Base-by-base conservation (phyloP, 1,140 invertebrate genomes). In the Drosophila saltans region DNA sequence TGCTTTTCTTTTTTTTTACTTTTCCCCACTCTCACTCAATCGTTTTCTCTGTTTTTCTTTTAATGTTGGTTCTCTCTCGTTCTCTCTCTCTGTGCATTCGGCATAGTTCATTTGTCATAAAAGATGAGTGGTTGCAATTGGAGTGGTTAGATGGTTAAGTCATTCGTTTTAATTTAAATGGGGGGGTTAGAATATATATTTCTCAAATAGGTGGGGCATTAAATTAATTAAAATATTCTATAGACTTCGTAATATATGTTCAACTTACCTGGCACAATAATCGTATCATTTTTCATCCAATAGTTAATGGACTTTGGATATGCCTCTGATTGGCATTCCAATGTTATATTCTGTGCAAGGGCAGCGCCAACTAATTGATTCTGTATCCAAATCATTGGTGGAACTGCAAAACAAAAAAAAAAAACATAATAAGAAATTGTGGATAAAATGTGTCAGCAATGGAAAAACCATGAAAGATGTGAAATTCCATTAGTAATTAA, bases 221-320 rank as follows among this genome's bases (percentile, higher is more conserved):
- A 63, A 33, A 21, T 45, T 33, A 36, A 43, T 26, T 36, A 16
- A 26, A 41, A 41, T 21, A 33, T 21, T 58, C 2, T 36, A 4
- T 16, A 10, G 9, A 45, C 36, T 58, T 33, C n/a, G 8, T 68
- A 6, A 39, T 30, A 11, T 7, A 0, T 30, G 0, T 16, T 36
- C 1, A 9, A 94, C 94, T 94, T 94, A 97, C 96, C 95, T 93
- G 96, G 95, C 81, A 96, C 94, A 90, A 97, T 96, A 83, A 97
- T 96, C 89, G 96, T 95, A 66, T 96, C 95, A 80, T 96, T 95
- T 84, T 96, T 95, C 62, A 95, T 96, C 96, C 96, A 97, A 91
- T 97, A 97, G 92, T 97, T 97, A 75, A 97, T 97, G 59, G 97
- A 97, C 92, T 96, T 96, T 52, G 97, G 97, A 93, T 95, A 97